Evolutionary conservation across 2,797 vertebrate genomes (phyloP).

Genomic region (Acrossocheilus fasciatus): DNA sequence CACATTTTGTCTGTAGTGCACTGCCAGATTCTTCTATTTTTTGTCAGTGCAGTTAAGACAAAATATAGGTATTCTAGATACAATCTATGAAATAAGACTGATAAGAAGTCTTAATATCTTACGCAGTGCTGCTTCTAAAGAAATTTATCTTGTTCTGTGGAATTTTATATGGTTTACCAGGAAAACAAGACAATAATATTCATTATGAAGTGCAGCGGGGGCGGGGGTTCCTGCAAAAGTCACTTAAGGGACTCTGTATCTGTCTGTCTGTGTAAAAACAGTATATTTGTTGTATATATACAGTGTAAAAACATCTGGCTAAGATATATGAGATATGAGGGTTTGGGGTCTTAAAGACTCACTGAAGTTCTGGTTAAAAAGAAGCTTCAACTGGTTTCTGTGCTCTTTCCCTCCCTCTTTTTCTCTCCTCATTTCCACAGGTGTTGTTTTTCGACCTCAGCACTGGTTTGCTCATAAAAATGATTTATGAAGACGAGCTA

Average conservation of each 20-base stretch:
- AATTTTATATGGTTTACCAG: neutral
- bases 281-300: neutral
- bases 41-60: no score
- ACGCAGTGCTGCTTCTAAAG: neutral
- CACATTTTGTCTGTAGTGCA: no score
- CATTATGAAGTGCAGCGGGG: neutral
- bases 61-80: no score
- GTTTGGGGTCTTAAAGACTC: neutral
- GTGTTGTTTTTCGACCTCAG: neutral
- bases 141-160: neutral
- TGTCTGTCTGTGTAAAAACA: neutral
- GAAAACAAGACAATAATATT: neutral
- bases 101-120: neutral
- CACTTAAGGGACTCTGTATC: neutral
- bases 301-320: neutral
- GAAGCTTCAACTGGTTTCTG: neutral
- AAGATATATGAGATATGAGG: neutral
- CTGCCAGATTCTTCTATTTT: no score
- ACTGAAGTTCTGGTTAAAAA: neutral
- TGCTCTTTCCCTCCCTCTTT: slow-evolving; percentile 12
- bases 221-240: neutral
- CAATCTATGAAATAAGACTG: neutral
- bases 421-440: slow-evolving; percentile 24
- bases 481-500: slow-evolving; percentile 25
- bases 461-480: slow-evolving; percentile 28